Evolutionary conservation across 2,113 vertebrate species (phyloP).

Genomic region (Phyllostomus discolor): DNA sequence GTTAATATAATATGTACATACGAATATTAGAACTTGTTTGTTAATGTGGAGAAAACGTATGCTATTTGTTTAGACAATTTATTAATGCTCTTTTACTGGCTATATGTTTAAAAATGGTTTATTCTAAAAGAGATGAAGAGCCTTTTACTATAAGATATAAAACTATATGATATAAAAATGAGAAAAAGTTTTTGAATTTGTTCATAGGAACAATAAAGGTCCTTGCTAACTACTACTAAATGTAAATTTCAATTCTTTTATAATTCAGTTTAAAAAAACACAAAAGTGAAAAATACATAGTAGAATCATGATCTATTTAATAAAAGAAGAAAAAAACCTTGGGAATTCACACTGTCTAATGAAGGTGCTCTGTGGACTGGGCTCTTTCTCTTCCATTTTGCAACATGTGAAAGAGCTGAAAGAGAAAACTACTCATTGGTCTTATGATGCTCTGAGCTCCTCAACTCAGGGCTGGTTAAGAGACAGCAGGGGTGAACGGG

Average conservation of each 20-base stretch:
- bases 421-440: not conserved
- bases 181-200: constrained; percentile 1
- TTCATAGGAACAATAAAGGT: not conserved
- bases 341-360: not conserved
- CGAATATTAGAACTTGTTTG: not conserved
- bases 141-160: not conserved
- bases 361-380: not conserved
- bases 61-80: not conserved
- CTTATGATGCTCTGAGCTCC: not conserved
- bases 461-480: not conserved
- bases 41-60: not conserved
- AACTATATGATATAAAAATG: not conserved
- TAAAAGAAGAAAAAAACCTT: not conserved
- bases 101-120: constrained; percentile 6
- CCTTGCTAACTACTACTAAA: not conserved
- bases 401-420: not conserved
- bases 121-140: not conserved
- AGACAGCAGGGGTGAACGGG: not conserved
- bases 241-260: not conserved
- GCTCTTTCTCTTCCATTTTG: not conserved
- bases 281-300: not conserved
- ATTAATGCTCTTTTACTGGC: not conserved
- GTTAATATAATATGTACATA: not conserved
- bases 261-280: not conserved
- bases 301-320: not conserved